These are phyloP conservation scores for Naja naja DNA, from an alignment of 2,113 vertebrate species.

Conservation along the genomic window DNA sequence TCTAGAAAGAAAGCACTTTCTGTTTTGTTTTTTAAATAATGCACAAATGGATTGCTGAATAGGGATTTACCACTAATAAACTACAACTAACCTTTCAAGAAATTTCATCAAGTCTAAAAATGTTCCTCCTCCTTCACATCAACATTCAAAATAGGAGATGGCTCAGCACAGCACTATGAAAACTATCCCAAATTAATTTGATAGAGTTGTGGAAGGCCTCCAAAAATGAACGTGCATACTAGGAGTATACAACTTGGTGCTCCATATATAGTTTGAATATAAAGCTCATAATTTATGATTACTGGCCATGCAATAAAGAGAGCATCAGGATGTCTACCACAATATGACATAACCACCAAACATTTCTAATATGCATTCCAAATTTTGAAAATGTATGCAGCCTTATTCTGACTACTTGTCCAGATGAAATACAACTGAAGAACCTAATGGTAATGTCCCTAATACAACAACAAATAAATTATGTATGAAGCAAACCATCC, in stretches of 20 bases:
- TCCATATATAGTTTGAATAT: background rate
- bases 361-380: background rate
- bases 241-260: background rate
- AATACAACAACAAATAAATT: conserved; percentile 41
- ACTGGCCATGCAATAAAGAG: background rate
- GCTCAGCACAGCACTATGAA: conserved; percentile 6
- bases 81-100: background rate
- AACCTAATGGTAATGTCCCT: conserved; percentile 19
- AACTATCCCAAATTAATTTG: background rate
- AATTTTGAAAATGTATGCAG: conserved; percentile 4
- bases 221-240: background rate
- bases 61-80: background rate
- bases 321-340: background rate
- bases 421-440: conserved; percentile 66
- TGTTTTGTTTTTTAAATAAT: background rate
- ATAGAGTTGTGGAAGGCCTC: background rate
- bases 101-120: background rate
- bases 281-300: background rate
- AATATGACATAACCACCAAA: background rate
- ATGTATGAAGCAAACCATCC: background rate
- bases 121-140: background rate
- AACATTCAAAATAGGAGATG: conserved; percentile 7
- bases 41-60: background rate
- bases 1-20: background rate
- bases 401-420: background rate